A percentile compares a stretch with the other conserved stretches of the same genome.
Conservation (phyloP, 2,797 vertebrate genomes). For the Melanotaenia parkinsoni region DNA sequence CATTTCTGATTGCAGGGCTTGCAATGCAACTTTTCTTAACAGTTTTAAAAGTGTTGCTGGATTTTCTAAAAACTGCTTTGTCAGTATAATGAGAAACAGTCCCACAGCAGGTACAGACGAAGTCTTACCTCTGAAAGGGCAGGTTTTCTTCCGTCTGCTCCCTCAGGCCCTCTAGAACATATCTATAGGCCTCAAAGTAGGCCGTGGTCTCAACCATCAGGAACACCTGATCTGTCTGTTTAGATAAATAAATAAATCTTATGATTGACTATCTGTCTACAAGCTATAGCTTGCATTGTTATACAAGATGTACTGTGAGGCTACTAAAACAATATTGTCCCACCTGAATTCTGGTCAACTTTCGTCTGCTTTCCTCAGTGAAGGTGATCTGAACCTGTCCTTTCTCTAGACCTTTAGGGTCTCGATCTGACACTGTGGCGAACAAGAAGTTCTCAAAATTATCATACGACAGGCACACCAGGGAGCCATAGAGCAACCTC, state of each 20-base stretch:
- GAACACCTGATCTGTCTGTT: constrained; percentile 81
- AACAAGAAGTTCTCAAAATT: constrained; percentile 92
- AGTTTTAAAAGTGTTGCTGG: too few relatives aligned
- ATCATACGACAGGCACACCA: constrained; percentile 93
- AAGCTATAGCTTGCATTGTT: not conserved
- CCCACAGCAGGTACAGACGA: not conserved
- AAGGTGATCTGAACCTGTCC: constrained; percentile 89
- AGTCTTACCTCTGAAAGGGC: constrained; percentile 89
- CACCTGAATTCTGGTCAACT: constrained; percentile 80
- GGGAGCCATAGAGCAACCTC: constrained; percentile 90
- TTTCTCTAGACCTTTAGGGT: constrained; percentile 74
- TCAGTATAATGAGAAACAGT: too few relatives aligned
- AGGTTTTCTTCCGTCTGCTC: constrained; percentile 84
- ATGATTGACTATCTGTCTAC: too few relatives aligned
- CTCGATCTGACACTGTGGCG: constrained; percentile 89
- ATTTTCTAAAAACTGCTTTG: too few relatives aligned
- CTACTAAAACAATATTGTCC: not conserved
- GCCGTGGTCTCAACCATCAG: constrained; percentile 95
- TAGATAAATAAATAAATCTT: not conserved
- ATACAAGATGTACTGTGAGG: not conserved
- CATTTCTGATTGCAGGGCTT: too few relatives aligned
- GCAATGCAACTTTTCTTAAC: too few relatives aligned
- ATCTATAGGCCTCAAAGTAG: constrained; percentile 94
- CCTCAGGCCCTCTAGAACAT: constrained; percentile 91
- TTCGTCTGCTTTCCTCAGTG: constrained; percentile 82